Base-by-base conservation (phyloP, 2,797 vertebrate species). In the Melanotaenia boesemani region DNA sequence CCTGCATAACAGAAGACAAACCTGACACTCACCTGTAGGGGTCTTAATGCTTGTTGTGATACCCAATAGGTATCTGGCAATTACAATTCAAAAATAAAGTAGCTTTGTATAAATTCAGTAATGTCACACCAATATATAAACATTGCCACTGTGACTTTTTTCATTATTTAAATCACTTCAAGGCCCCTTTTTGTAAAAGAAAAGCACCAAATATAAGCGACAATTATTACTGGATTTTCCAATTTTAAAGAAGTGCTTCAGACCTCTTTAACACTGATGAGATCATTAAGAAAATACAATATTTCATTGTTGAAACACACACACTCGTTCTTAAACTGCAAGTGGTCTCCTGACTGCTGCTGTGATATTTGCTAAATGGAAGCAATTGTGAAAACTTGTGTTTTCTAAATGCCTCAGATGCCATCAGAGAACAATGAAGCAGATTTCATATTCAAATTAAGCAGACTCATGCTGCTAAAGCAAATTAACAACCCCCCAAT, bases 371-470 rank as follows among this genome's bases (percentile, higher is more conserved):
- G 30, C 50, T n/a, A 72, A 70, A 74, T 74, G 66, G 60, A 62
- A 68, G 46, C 12, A 57, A 58, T 71, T 39, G 24, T 52, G 61
- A 18, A 65, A 76, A 66, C 67, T 36, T 56, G 28, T 60, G 52
- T 75, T 72, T 66, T 63, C 37, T 46, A 69, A 81, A 75, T 44
- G 50, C 66, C 41, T 57, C 50, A 4, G 64, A 72, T 30, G 59
- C 73, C 81, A 70, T 72, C 72, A 20, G 67, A 86, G 67, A 70
- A 75, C 77, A 37, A 79, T 69, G 63, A 83, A 76, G 56, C 65
- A 67, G 59, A 80, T 84, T 87, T 76, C 67, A 81, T 62, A 67
- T 65, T 63, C 74, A 81, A 86, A 84, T 84, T 63, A 76, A 82
- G 72, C 2, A 36, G 67, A 66, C 59, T 36, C 74, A 67, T 3